These are phyloP conservation scores for Borostomias antarcticus DNA, from an alignment of 2,797 vertebrate genomes.

Conservation along the genomic window DNA sequence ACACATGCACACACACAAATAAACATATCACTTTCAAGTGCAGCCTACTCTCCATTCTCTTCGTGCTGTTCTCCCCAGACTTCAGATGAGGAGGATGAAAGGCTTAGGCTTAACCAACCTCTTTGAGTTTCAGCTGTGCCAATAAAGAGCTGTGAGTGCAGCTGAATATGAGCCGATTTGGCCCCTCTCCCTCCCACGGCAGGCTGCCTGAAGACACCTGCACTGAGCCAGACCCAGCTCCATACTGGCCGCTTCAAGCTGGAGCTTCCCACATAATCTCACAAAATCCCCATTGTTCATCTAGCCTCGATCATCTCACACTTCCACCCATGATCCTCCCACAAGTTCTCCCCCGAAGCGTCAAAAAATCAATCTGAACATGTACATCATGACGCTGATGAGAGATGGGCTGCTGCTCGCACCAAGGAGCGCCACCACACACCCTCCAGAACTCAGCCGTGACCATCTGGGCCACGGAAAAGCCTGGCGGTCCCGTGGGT, in stretches of 20 bases:
- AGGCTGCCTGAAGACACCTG: not conserved
- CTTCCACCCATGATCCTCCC: not conserved
- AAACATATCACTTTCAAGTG: not conserved
- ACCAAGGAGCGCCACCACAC: not conserved
- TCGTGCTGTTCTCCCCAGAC: not conserved
- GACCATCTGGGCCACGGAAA: not conserved
- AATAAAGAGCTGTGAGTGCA: not conserved
- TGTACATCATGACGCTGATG: too few species aligned
- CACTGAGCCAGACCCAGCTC: not conserved
- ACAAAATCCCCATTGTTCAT: too few species aligned
- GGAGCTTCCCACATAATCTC: not conserved
- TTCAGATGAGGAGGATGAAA: not conserved
- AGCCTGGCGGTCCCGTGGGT: not conserved
- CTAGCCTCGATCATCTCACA: not conserved
- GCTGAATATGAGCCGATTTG: not conserved
- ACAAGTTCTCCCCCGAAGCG: not conserved
- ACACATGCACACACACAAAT: not conserved
- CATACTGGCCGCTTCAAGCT: too few species aligned
- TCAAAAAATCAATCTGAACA: slow-evolving; percentile 1
- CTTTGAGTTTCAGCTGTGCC: not conserved
- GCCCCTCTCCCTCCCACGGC: not conserved
- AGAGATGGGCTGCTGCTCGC: too few species aligned
- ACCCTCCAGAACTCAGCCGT: too few species aligned
- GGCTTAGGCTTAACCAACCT: not conserved
- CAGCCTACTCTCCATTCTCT: not conserved